Evolutionary conservation across 2,888 invertebrate genomes (phyloP).

Genomic region (Eupsilia transversa): DNA sequence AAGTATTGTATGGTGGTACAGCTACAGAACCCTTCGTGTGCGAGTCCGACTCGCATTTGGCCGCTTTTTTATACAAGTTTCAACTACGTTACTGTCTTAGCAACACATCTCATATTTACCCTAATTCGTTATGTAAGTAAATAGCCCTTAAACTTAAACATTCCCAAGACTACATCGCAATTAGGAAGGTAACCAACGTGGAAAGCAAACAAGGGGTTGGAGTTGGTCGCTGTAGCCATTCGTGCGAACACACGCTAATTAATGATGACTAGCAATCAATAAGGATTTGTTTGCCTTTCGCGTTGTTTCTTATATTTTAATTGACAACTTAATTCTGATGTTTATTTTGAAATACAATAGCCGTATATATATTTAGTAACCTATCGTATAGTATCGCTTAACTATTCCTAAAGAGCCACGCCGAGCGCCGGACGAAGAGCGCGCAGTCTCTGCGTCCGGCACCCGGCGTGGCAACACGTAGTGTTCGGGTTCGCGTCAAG

Average conservation of each 20-base stretch:
- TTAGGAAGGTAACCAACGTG: slow-evolving; percentile 52
- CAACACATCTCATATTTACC: slow-evolving; percentile 9
- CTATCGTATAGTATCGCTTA: too few species aligned
- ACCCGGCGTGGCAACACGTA: too few species aligned
- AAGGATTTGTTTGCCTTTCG: slow-evolving; percentile 33
- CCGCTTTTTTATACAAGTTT: too few species aligned
- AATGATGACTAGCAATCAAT: slow-evolving; percentile 49
- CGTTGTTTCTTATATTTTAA: slow-evolving; percentile 31
- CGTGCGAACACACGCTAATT: slow-evolving; percentile 53
- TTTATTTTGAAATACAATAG: too few species aligned
- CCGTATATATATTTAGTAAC: too few species aligned
- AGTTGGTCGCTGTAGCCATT: slow-evolving; percentile 40
- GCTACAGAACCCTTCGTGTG: too few species aligned
- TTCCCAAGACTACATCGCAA: slow-evolving; percentile 39
- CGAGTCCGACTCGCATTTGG: too few species aligned
- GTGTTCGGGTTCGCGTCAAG: too few species aligned
- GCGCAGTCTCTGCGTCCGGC: too few species aligned
- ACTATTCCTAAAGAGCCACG: too few species aligned
- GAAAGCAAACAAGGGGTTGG: slow-evolving; percentile 60
- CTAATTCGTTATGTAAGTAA: slow-evolving; percentile 25
- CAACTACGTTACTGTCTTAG: not conserved
- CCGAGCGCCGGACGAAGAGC: too few species aligned
- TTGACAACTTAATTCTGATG: slow-evolving; percentile 39
- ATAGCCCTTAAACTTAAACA: slow-evolving; percentile 28
- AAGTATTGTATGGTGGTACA: too few species aligned